Evolutionary conservation across 1,140 invertebrate genomes (phyloP), one percentile per base, ranked within the genome.

Genomic region (Eriocheir sinensis): DNA sequence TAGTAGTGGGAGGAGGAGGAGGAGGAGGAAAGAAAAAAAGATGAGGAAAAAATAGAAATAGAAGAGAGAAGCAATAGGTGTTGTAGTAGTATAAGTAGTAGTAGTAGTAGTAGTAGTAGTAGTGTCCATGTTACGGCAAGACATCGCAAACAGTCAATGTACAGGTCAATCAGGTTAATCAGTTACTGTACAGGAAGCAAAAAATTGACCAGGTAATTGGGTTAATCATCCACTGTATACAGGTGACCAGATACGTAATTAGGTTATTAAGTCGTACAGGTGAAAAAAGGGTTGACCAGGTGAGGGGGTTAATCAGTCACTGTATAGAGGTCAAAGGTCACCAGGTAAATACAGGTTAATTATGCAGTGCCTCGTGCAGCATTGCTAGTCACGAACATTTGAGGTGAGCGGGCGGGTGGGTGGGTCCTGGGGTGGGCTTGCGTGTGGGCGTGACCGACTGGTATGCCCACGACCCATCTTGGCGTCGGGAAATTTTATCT

Each of bases 401-500:
- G 94, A 83, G 32, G 94, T 81, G n/a, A n/a, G n/a, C n/a, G n/a
- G n/a, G 60, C 80, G 94, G 93, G 60, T n/a, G 60, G 60, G 90
- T 48, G 89, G 30, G 30, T 21, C n/a, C 89, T 8, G 30, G 48
- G 79, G 91, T 81, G 72, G 79, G 72, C 91, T 27, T 3, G 40
- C 36, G 91, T 17, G 81, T 91, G 81, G 89, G 89, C 79, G 32
- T 44, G 89, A 30, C 81, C 83, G 94, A 94, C 48, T 94, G 94
- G 83, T 94, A 92, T 30, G 91, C n/a, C 89, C 91, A 85, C 8
- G 94, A 94, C 40, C 94, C 94, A 72, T 94, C 94, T 30, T 89
- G 94, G n/a, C 91, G 89, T 15, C 94, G 34, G 44, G 89, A 94
- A 48, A 94, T 90, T 90, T 86, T 48, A 89, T 94, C 91, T 83